phyloP scores from a whole-genome alignment of 2,888 invertebrate species.

The Spodoptera littoralis region DNA sequence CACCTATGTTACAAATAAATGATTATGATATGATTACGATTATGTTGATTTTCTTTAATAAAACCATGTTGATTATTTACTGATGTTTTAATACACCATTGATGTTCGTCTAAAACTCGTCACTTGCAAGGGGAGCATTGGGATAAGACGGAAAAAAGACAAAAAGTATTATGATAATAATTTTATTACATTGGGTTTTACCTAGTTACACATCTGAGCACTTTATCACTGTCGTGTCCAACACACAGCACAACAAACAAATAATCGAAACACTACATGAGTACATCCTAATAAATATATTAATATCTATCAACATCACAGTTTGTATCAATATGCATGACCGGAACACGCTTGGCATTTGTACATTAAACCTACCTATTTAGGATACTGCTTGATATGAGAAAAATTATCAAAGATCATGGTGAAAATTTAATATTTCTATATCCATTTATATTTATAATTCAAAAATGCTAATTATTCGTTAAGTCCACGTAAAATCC shows the following conservation, averaged over 20 bases:
- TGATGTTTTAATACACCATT: conserved; percentile 4
- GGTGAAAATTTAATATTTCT: conserved; percentile 5
- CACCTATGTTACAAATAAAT: no score
- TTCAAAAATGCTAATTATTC: conserved; percentile 6
- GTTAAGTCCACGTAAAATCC: conserved; percentile 23
- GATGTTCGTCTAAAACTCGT: no score
- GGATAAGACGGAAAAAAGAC: conserved; percentile 13
- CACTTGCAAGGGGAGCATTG: no score
- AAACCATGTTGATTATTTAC: conserved; percentile 27
- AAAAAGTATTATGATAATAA: conserved; percentile 31
- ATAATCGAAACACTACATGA: conserved; percentile 57
- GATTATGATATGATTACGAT: conserved; percentile 11
- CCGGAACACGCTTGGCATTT: conserved; percentile 57
- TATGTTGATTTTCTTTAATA: conserved; percentile 48
- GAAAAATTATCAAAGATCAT: neutral
- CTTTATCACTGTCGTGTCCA: conserved; percentile 78
- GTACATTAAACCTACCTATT: conserved; percentile 25
- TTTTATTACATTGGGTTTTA: conserved; percentile 45
- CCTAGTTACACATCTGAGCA: conserved; percentile 79
- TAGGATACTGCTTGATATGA: conserved; percentile 17
- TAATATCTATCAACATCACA: conserved; percentile 76
- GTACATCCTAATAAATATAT: conserved; percentile 72
- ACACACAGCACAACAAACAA: conserved; percentile 70
- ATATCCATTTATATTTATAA: neutral
- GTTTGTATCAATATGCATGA: conserved; percentile 71